Base-by-base conservation (phyloP, 2,888 invertebrate species). In the Xestia sexstrigata region DNA sequence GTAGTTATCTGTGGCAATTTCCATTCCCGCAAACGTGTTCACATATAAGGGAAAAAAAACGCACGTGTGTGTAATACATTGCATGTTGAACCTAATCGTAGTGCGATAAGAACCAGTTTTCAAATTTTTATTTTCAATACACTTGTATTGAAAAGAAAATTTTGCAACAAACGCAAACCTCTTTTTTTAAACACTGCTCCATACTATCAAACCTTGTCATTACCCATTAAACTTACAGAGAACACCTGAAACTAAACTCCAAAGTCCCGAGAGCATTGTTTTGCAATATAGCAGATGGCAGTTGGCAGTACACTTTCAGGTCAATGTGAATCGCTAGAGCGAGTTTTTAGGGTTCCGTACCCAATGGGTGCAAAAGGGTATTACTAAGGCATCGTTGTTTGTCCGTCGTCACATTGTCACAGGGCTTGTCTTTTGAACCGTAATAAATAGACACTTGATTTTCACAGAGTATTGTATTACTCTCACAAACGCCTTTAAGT, bases 301-400 rank as follows among this genome's bases (percentile, higher is more conserved):
- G 35, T 23, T 55, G 74, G 39, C 67, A 30, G 35, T 23, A 62
- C 66, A 67, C 49, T 84, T 84, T 75, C 62, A 84, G 82, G 78
- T 84, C 85, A 82, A 82, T 75, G 73, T 78, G 78, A 76, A 39
- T 66, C 49, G 58, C 3, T 52, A 42, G 75, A 77, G 83, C 73
- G 66, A 26, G 42, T 65, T 85, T 85, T 83, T 42, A 42, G 65
- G 42, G 65, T 42, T n/a, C 65, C 15, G 65, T 8, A 65, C 7
- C 1, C 0, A 42, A 15, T 0, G 7, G 42, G 63, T 65, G 39
- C 63, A 1, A 42, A n/a, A 42, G 42, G 15, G 39, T 1, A 26
- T 7, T 63, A 23, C 13, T n/a, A 63, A 23, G 6, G 60, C 60
- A 30, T 30, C 13, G 60, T 30, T 8, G 30, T 30, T 17, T 17